These are phyloP conservation scores for Pristionchus fissidentatus DNA, from an alignment of 2,888 invertebrate genomes.

Conservation along the genomic window DNA sequence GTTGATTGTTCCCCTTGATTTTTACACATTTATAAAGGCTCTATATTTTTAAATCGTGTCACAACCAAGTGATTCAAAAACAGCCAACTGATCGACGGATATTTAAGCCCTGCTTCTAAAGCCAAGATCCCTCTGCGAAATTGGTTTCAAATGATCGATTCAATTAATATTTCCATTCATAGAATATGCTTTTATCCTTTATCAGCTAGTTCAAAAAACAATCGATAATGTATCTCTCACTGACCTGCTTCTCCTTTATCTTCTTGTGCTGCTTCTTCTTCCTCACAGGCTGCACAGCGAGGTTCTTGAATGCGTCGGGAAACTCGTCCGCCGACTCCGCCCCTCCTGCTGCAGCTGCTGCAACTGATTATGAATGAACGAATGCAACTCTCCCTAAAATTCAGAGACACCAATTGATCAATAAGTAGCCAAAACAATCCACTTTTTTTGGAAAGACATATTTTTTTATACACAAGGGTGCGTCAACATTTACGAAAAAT, in stretches of 20 bases:
- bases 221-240: background rate
- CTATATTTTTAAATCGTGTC: conserved; percentile 40
- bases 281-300: conserved; percentile 43
- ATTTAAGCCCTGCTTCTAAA: too few species aligned
- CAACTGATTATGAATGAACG: background rate
- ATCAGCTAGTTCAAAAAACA: background rate
- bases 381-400: too few species aligned
- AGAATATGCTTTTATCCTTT: background rate
- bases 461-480: too few species aligned
- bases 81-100: background rate
- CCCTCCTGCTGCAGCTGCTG: conserved; percentile 7
- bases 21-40: too few species aligned
- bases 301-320: conserved; percentile 51
- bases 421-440: too few species aligned
- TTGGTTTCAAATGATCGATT: background rate
- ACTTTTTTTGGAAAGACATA: too few species aligned
- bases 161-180: background rate
- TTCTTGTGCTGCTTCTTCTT: conserved; percentile 51
- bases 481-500: too few species aligned
- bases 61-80: conserved; percentile 15
- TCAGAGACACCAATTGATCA: too few species aligned
- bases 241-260: conserved; percentile 48
- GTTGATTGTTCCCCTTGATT: background rate
- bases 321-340: conserved; percentile 55
- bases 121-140: too few species aligned